Evolutionary conservation across 2,888 invertebrate species (phyloP), one percentile per base, ranked within the genome.

Genomic region (Hydropsyche betteni): DNA sequence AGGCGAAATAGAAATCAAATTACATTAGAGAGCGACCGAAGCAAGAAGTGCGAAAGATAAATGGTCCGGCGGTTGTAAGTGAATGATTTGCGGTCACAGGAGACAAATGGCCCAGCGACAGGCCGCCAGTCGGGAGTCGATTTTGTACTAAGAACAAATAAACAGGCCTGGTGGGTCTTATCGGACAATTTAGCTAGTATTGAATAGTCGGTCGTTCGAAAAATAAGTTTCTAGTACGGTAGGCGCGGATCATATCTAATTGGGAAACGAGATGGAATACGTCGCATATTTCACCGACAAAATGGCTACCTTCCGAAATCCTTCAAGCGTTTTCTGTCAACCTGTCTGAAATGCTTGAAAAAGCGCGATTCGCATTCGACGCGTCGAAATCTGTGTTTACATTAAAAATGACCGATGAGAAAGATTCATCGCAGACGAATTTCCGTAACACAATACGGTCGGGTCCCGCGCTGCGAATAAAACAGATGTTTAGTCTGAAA

Each of bases 11-110:
- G n/a, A 55, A 16, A 14, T 55, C 55, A 55, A 55, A 16, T 55
- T 14, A 55, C n/a, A 55, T 55, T 55, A 55, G 55, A 12, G 55
- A n/a, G 16, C 64, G 34, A n/a, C 36, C 12, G 34, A 64, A 36
- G 34, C 34, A 36, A 64, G 64, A 64, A 64, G 64, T 64, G 64
- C 64, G 64, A 64, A 61, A 64, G 64, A 64, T 64, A 64, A 64
- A 64, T 64, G 24, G 36, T 64, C 34, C 34, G n/a, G 64, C 34
- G 64, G 36, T 44, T 64, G 64, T 64, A 33, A 34, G 64, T 64
- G 64, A 64, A 34, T 64, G 64, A 64, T 64, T 64, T 64, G 64
- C 64, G 64, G 64, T 64, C 36, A 36, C 24, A 44, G 36, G 64
- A 64, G 64, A 64, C 64, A 64, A 64, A 64, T 64, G 64, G 64